Evolutionary conservation across 1,140 invertebrate species (phyloP).

Genomic region (Pteromalus puparum): DNA sequence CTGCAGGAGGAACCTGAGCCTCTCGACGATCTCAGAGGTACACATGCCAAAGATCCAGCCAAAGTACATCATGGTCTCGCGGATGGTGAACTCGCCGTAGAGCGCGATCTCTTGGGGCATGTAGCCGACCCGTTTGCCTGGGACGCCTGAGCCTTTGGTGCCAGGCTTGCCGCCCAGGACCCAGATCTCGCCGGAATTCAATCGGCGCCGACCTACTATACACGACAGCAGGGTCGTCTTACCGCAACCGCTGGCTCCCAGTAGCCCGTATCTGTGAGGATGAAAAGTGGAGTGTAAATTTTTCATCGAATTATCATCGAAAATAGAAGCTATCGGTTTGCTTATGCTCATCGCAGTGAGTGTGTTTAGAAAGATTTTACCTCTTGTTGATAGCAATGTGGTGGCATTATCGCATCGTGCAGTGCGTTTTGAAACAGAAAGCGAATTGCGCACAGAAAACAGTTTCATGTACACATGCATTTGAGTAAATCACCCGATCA

Average conservation of each 20-base stretch:
- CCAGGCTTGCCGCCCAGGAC: slow-evolving; percentile 91
- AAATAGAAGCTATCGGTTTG: too few species aligned
- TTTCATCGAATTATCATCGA: too few species aligned
- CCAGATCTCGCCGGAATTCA: slow-evolving; percentile 90
- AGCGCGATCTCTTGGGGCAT: slow-evolving; percentile 95
- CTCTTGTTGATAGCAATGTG: too few species aligned
- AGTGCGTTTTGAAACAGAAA: too few species aligned
- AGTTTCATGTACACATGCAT: too few species aligned
- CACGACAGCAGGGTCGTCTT: slow-evolving; percentile 92
- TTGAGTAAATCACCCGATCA: too few species aligned
- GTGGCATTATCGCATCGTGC: too few species aligned
- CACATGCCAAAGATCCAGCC: slow-evolving; percentile 97
- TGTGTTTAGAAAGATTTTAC: not conserved
- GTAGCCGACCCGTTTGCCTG: slow-evolving; percentile 89
- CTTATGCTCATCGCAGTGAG: too few species aligned
- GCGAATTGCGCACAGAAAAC: too few species aligned
- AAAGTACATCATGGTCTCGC: slow-evolving; percentile 97
- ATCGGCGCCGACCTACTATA: slow-evolving; percentile 87
- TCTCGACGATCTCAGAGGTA: slow-evolving; percentile 85
- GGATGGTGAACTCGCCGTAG: slow-evolving; percentile 95
- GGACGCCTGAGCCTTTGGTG: slow-evolving; percentile 87
- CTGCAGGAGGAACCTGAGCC: slow-evolving; percentile 91
- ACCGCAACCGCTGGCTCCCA: slow-evolving; percentile 90
- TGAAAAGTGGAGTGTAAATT: too few species aligned
- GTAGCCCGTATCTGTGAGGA: slow-evolving; percentile 85